Base-by-base conservation (phyloP, 2,888 invertebrate genomes). In the Stictocephala bisonia region DNA sequence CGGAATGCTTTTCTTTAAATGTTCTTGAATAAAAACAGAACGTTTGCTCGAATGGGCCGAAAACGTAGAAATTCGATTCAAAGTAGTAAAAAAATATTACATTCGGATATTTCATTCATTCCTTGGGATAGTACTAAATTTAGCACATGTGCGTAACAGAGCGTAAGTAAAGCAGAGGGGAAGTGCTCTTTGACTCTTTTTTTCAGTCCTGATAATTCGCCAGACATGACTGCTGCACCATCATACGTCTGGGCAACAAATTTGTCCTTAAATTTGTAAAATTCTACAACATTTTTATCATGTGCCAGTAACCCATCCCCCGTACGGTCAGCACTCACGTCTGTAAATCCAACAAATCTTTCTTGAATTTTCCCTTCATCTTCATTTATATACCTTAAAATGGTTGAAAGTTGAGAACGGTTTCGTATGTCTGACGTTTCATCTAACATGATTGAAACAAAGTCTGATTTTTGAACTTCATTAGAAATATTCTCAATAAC, bases 241-340 rank as follows among this genome's bases (percentile, higher is more conserved):
- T 82, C 80, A 69, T 82, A 82, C 22, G 79, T 81, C 78, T 82
- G 81, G 7, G 80, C 80, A 27, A 82, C 71, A 56, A 82, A 75
- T 79, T 82, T 81, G 15, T 77, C 35, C 48, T 71, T 66, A 68
- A 79, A 76, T 27, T 79, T 66, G 40, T 77, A 79, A 29, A 80
- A 74, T 56, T 77, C 48, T 41, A 80, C 53, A 67, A 77, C 74
- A 15, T 76, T 58, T 56, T 64, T 67, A 24, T 81, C 51, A 50
- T 80, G 68, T 15, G 58, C 66, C 71, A 68, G 78, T 58, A 82
- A 71, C 6, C 76, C 77, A 41, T 75, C 72, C 7, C 80, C 79
- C 6, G 77, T 76, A 40, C 79, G 73, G 68, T 80, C 79, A 15
- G 75, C 72, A 77, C 80, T 80, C 11, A 81, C 80, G 71, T 82